phyloP scores from a whole-genome alignment of 2,113 vertebrate species.

The Cercocebus atys region DNA sequence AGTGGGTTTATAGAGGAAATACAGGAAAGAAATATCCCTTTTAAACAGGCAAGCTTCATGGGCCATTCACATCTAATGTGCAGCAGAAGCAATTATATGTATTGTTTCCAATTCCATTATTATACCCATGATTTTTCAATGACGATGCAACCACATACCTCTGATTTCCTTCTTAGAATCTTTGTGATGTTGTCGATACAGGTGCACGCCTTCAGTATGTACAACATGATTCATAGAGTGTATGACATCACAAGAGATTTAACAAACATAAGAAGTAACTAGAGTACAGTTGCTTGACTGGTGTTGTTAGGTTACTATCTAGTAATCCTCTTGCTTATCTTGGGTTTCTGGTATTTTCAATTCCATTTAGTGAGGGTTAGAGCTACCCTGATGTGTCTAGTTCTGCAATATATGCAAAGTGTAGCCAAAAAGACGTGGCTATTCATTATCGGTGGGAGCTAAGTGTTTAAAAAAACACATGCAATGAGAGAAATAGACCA shows the following conservation, averaged over 20 bases:
- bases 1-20: constrained; percentile 57
- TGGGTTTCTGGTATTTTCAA: constrained; percentile 42
- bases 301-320: constrained; percentile 46
- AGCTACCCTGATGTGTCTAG: constrained; percentile 20
- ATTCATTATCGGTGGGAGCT: constrained; percentile 27
- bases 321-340: constrained; percentile 34
- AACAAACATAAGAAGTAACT: constrained; percentile 68
- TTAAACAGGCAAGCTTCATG: constrained; percentile 61
- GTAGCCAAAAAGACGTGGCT: constrained; percentile 16
- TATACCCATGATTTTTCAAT: constrained; percentile 57
- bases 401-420: constrained; percentile 13
- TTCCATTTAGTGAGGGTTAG: neutral
- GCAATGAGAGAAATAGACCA: neutral
- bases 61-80: constrained; percentile 74
- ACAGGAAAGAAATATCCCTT: constrained; percentile 68
- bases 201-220: constrained; percentile 75
- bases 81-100: constrained; percentile 70
- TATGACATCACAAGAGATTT: constrained; percentile 58
- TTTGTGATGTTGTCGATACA: constrained; percentile 71
- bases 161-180: constrained; percentile 62
- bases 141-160: constrained; percentile 60
- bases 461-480: neutral
- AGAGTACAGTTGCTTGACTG: constrained; percentile 55
- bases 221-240: constrained; percentile 75
- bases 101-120: constrained; percentile 22